These are phyloP conservation scores for Tetragonula clypearis DNA, from an alignment of 1,140 invertebrate genomes.

Conservation along the genomic window DNA sequence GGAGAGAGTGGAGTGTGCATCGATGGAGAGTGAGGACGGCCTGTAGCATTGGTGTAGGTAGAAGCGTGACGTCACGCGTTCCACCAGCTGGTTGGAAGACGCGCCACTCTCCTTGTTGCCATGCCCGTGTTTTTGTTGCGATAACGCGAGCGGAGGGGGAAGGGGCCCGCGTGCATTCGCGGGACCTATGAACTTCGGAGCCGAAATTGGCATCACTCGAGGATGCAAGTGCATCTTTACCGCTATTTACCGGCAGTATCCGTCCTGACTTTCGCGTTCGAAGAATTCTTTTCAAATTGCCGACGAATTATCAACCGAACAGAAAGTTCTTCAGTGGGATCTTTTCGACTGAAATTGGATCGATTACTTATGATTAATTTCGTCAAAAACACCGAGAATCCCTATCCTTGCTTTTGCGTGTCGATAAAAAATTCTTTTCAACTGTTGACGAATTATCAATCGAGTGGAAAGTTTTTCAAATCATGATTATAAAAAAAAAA, in stretches of 20 bases:
- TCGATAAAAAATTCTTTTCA: not conserved
- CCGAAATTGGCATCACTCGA: not conserved
- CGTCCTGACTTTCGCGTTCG: not conserved
- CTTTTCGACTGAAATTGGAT: not conserved
- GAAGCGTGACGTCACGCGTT: constrained; percentile 65
- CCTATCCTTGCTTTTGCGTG: not conserved
- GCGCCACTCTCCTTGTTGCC: constrained; percentile 56
- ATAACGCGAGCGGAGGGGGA: not conserved
- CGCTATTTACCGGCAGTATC: not conserved
- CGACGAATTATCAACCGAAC: not conserved
- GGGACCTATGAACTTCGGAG: constrained; percentile 22
- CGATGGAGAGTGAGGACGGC: constrained; percentile 28
- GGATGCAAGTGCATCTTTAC: not conserved
- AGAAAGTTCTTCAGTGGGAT: not conserved
- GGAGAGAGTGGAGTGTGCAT: constrained; percentile 13
- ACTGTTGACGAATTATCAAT: not conserved
- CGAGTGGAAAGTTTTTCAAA: not conserved
- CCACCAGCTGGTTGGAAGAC: constrained; percentile 64
- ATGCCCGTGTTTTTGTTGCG: constrained; percentile 53
- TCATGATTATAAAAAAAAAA: not conserved
- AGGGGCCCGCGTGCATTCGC: not conserved
- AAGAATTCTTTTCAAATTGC: not conserved
- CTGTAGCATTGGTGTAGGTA: constrained; percentile 37
- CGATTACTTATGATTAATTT: not conserved
- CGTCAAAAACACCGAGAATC: no score